Conservation (phyloP, 2,113 vertebrate species). For the Trogon melanurus region DNA sequence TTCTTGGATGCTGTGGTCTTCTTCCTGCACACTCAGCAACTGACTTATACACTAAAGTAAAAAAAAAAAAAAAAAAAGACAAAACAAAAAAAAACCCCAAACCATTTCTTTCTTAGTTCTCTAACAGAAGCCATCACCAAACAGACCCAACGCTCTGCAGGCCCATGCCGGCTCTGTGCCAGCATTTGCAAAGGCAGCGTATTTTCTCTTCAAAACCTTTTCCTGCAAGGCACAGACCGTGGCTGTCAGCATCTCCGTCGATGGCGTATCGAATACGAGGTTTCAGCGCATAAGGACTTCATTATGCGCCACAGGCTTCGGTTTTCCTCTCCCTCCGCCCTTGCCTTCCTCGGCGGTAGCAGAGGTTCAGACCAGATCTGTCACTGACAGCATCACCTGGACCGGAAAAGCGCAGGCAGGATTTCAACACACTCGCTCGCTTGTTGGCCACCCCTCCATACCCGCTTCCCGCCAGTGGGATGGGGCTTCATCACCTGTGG, state of each 20-base stretch:
- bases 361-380: conserved; percentile 56
- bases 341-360: conserved; percentile 4
- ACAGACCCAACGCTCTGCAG: neutral
- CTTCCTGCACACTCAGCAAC: neutral
- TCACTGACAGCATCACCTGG: conserved; percentile 72
- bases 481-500: neutral
- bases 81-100: neutral
- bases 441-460: neutral
- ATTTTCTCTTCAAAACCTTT: conserved; percentile 5
- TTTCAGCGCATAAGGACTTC: conserved; percentile 39
- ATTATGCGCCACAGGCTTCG: conserved; percentile 7
- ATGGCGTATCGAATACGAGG: neutral
- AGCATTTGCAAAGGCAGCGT: neutral
- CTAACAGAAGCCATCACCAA: fast-evolving
- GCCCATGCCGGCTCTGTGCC: neutral
- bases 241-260: conserved; percentile 23
- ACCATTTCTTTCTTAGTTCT: neutral
- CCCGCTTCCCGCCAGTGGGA: neutral
- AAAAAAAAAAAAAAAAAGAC: neutral
- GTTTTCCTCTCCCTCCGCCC: neutral
- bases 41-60: neutral
- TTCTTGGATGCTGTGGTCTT: neutral
- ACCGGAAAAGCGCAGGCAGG: conserved; percentile 19
- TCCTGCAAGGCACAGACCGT: neutral
- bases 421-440: conserved; percentile 9